Evolutionary conservation across 2,888 invertebrate species (phyloP), one percentile per base, ranked within the genome.

Genomic region (Beris chalybata): DNA sequence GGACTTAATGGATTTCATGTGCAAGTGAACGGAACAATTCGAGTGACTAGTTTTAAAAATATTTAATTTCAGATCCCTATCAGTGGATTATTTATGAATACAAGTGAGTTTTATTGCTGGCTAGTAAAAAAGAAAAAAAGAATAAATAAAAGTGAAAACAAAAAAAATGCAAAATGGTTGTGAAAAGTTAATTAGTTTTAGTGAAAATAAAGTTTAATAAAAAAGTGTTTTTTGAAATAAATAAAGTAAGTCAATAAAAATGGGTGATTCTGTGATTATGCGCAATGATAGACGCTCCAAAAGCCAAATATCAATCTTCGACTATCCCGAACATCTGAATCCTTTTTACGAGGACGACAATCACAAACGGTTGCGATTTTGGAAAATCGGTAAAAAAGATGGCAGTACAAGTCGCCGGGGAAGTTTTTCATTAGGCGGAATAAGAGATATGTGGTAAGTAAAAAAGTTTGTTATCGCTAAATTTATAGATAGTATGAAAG

Each of bases 261-360:
- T 65, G 48, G 15, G 22, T 32, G 56, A 65, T 22, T n/a, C 29
- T 5, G 45, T n/a, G 4, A 11, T 47, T 7, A 32, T 65, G 47
- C 48, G 32, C 22, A 54, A 56, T 13, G 56, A 22, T 68, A 76
- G 76, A 53, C 74, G 78, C 52, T 75, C 76, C 48, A 74, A 76
- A 63, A 79, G 79, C 74, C 77, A 77, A 73, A 73, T 78, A 64
- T 87, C 88, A 57, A 84, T 88, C 73, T 84, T 87, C 76, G 86
- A 90, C 77, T 90, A 90, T 78, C 90, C 90, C 54, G 89, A 90
- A 75, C 89, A 90, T 77, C 82, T 90, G 70, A 90, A 90, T 80
- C 90, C 90, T 29, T 90, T 90, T 78, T 85, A 85, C 71, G 89
- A 89, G 73, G 88, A 87, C 64, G 85, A 86, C 71, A 84, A 86